phyloP scores from a whole-genome alignment of 2,797 vertebrate genomes.

The Heterohyrax brucei region DNA sequence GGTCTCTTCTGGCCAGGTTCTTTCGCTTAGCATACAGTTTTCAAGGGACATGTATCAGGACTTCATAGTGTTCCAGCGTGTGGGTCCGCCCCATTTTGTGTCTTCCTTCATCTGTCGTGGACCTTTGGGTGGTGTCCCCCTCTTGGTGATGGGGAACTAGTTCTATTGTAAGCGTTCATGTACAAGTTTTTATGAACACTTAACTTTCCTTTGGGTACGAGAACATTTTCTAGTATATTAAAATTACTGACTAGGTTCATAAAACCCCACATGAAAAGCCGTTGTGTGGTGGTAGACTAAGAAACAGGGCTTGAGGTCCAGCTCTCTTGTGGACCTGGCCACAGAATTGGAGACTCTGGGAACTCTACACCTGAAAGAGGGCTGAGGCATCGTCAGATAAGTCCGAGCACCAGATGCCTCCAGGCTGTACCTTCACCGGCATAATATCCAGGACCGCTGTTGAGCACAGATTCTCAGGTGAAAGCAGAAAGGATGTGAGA shows the following conservation, averaged over 20 bases:
- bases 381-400: background rate
- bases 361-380: too few relatives aligned
- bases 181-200: background rate
- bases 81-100: background rate
- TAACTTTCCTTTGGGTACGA: background rate
- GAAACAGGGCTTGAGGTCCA: background rate
- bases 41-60: background rate
- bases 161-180: background rate
- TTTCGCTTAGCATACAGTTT: background rate
- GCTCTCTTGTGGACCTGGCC: background rate
- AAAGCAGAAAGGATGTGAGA: background rate
- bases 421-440: background rate
- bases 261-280: background rate
- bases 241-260: background rate
- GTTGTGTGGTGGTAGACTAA: background rate
- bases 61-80: background rate
- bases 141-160: background rate
- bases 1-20: background rate
- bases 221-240: background rate
- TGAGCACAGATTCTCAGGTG: background rate
- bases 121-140: background rate
- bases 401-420: background rate
- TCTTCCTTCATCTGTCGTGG: background rate
- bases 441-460: background rate
- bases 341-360: rapidly evolving